Base-by-base conservation (phyloP, 2,888 invertebrate species). In the Automeris io region DNA sequence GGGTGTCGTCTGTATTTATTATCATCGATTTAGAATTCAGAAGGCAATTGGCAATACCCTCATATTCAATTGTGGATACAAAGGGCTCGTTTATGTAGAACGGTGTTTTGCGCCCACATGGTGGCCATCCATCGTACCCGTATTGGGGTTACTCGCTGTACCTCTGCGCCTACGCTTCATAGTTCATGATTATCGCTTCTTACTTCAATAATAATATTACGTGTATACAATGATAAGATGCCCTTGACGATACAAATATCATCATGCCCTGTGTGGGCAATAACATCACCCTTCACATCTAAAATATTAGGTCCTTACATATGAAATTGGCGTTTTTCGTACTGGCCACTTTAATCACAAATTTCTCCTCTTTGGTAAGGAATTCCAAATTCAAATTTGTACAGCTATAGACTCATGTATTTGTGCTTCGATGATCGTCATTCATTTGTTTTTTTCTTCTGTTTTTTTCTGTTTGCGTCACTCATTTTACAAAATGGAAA, bases 11-110 rank as follows among this genome's bases (percentile, higher is more conserved):
- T 41, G 37, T n/a, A n/a, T n/a, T n/a, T n/a, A n/a, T n/a, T n/a
- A n/a, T n/a, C n/a, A n/a, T 16, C 26, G n/a, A 70, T 67, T 67
- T 60, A 63, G 63, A 70, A 75, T 70, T 73, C 80, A 70, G 81
- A 75, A 70, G 73, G 71, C 73, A 66, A 75, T 74, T 71, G 71
- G 65, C 72, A 68, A 72, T 59, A 59, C 79, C 79, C 77, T 73
- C 68, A 75, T 79, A 64, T 69, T 62, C 70, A 81, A 82, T 83
- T 74, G 72, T 74, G 55, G 52, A 57, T 56, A 85, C 81, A 83
- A 85, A 83, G 77, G 77, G 80, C 70, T 81, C 76, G 66, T 79
- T 78, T 77, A 69, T 60, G 54, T 65, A 61, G 66, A 63, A 65
- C 68, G 65, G 57, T 60, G 61, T 55, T 56, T 53, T 47, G 57